Base-by-base conservation (phyloP, 2,797 vertebrate genomes). In the Brachymystax lenok region DNA sequence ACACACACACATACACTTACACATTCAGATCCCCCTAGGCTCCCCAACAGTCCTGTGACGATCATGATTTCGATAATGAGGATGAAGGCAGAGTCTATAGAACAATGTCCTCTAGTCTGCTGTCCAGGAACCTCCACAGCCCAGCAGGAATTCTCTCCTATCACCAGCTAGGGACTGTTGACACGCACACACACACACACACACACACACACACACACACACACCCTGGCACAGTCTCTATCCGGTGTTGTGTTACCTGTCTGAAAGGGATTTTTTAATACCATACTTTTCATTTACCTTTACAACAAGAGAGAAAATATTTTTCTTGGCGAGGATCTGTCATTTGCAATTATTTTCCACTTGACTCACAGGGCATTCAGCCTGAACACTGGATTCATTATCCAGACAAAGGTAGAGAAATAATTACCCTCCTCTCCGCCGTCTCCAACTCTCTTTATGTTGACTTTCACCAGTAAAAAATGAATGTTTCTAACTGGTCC, bases 241-340 rank as follows among this genome's bases (percentile, higher is more conserved):
- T 35, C 0, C 33, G 13, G 2, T 71, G 66, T 73, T 63, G 68
- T 75, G 72, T 74, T 35, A 72, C 82, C 75, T 75, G 79, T 81
- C 80, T 79, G 83, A 89, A 85, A 85, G 86, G 74, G 77, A 79
- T 78, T 76, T 78, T 76, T 79, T 75, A 8, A 75, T 66, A 77
- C 75, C 74, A 64, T 71, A n/a, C 78, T 83, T 75, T 64, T 72
- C 82, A 69, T 69, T 33, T 56, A 76, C 71, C 80, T 70, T 67
- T 63, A 64, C 79, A 88, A 67, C 68, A 83, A 88, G 66, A 66
- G 82, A 74, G 73, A 75, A 69, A 82, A 83, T 30, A 74, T 77
- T 79, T 74, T 67, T 66, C 68, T 80, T 81, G 82, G 80, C 80
- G 83, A 80, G 77, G 66, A 77, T 13, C 74, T 79, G 73, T 85